A percentile compares a stretch with the other conserved stretches of the same genome.
Evolutionary conservation across 2,797 vertebrate genomes (phyloP).

Genomic region (Siniperca obscura): DNA sequence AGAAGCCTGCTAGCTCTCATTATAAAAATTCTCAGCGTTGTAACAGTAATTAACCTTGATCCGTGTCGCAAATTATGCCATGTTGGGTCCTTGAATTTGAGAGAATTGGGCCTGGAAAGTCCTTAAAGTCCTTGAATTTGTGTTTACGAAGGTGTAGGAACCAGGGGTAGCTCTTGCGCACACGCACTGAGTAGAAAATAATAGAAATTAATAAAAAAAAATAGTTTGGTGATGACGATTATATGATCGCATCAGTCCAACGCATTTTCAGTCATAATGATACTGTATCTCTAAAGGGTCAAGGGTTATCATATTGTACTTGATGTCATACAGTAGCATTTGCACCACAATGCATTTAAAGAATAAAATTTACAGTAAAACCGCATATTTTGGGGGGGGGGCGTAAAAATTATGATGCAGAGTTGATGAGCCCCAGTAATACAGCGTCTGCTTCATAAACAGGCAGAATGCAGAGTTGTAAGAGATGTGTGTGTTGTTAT

Average conservation of each 20-base stretch:
- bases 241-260: not conserved
- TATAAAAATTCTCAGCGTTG: too few species aligned
- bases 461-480: conserved; percentile 9
- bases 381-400: not conserved
- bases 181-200: not conserved
- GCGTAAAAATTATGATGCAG: not conserved
- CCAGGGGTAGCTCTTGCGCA: not conserved
- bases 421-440: conserved; percentile 17
- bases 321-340: not conserved
- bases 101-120: too few species aligned
- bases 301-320: not conserved
- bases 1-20: too few species aligned
- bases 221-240: not conserved
- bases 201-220: not conserved
- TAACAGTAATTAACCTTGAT: too few species aligned
- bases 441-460: conserved; percentile 14
- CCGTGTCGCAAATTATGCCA: too few species aligned
- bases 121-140: too few species aligned
- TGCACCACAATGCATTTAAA: not conserved
- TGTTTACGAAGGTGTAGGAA: too few species aligned
- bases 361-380: not conserved
- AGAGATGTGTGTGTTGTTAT: conserved; percentile 8
- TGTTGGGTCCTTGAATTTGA: too few species aligned
- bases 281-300: not conserved
- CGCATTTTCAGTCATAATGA: not conserved